A percentile compares a stretch with the other conserved stretches of the same genome.
Evolutionary conservation across 2,888 invertebrate genomes (phyloP).

Genomic region (Aphidius colemani): DNA sequence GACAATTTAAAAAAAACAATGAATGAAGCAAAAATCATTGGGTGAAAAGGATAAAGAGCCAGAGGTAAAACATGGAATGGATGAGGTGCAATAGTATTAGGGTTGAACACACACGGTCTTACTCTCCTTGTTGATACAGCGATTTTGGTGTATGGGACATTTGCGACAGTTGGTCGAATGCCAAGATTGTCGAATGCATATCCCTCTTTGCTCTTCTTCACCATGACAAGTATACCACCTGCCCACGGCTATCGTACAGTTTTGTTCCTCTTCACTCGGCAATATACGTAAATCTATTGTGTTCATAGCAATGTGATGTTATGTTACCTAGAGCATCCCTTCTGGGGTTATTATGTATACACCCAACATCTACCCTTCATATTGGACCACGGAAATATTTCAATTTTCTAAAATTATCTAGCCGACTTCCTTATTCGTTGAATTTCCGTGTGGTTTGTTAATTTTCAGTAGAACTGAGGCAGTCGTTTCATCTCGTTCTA

Average conservation of each 20-base stretch:
- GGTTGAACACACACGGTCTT: neutral
- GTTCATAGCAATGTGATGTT: conserved; percentile 41
- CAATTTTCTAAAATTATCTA: conserved; percentile 43
- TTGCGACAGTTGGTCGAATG: conserved; percentile 53
- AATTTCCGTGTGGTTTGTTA: conserved; percentile 4
- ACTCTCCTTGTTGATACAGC: conserved; percentile 2
- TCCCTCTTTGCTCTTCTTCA: too few relatives aligned
- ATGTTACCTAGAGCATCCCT: conserved; percentile 41
- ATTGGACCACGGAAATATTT: conserved; percentile 39
- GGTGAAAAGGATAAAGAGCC: too few relatives aligned
- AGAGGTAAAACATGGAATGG: too few relatives aligned
- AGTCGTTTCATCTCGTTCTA: conserved; percentile 21
- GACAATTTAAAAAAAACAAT: neutral
- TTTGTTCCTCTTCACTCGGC: conserved; percentile 49
- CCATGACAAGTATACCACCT: conserved; percentile 4
- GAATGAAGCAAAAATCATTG: neutral
- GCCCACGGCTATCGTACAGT: conserved; percentile 32
- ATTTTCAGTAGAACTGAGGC: conserved; percentile 13
- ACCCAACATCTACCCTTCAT: conserved; percentile 13
- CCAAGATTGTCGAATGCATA: conserved; percentile 49
- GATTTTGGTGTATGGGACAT: conserved; percentile 35
- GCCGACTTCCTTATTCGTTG: neutral
- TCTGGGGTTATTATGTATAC: conserved; percentile 18
- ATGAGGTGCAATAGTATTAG: neutral
- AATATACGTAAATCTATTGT: conserved; percentile 58